A percentile compares a stretch with the other conserved stretches of the same genome.
phyloP scores from a whole-genome alignment of 2,888 invertebrate genomes.

The Pycnomerus fuliginosus region DNA sequence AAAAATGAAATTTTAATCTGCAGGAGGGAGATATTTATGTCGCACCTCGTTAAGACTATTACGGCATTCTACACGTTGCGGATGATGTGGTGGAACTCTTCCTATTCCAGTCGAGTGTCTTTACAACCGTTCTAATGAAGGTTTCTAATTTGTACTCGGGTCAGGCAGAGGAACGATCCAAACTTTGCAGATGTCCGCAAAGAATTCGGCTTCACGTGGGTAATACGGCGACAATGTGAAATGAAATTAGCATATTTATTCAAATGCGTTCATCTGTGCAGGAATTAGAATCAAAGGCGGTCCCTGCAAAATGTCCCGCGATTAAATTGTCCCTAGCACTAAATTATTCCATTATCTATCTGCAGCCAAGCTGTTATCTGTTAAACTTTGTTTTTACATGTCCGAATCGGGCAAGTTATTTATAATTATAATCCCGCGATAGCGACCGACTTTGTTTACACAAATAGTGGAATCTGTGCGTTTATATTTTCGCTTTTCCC shows the following conservation, averaged over 20 bases:
- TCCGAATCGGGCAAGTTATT: slow-evolving; percentile 6
- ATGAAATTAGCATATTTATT: slow-evolving; percentile 43
- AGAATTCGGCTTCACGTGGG: slow-evolving; percentile 16
- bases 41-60: too few species aligned
- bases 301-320: slow-evolving; percentile 34
- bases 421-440: too few species aligned
- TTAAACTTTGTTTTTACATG: slow-evolving; percentile 31
- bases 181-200: slow-evolving; percentile 23
- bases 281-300: slow-evolving; percentile 39
- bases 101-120: not conserved
- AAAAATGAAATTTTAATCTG: too few species aligned
- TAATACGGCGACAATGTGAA: slow-evolving; percentile 25
- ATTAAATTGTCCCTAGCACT: slow-evolving; percentile 39
- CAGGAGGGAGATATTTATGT: too few species aligned
- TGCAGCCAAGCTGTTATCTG: slow-evolving; percentile 22
- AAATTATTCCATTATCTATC: slow-evolving; percentile 43
- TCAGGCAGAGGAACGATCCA: slow-evolving; percentile 20
- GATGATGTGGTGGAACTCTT: too few species aligned
- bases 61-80: too few species aligned
- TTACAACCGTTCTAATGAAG: slow-evolving; percentile 19
- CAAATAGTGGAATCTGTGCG: too few species aligned
- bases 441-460: too few species aligned
- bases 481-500: too few species aligned
- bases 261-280: slow-evolving; percentile 40
- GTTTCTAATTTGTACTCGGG: slow-evolving; percentile 23